These are phyloP conservation scores for Darevskia nairensis DNA, from an alignment of 2,797 vertebrate species.

Conservation along the genomic window DNA sequence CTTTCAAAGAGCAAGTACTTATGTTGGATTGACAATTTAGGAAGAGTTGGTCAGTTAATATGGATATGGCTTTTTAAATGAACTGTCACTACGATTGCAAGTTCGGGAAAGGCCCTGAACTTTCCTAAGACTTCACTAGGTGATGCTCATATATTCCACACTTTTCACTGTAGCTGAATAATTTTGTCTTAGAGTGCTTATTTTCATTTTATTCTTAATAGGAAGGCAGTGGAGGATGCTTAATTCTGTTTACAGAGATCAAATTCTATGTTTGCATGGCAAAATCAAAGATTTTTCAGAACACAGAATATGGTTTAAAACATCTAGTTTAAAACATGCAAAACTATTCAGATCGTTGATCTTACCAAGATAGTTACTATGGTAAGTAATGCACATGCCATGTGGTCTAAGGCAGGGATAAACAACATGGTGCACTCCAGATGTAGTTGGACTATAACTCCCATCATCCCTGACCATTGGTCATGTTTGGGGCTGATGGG, in stretches of 20 bases:
- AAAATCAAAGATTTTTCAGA: not conserved
- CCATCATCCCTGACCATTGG: no score
- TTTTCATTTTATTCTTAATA: no score
- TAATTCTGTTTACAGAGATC: not conserved
- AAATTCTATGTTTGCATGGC: not conserved
- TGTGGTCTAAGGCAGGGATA: not conserved
- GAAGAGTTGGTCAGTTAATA: not conserved
- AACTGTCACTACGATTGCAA: no score
- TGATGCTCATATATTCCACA: no score
- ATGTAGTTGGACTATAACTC: no score
- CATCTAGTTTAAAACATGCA: not conserved
- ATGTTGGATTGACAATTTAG: not conserved
- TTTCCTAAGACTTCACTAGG: no score
- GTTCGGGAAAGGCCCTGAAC: no score
- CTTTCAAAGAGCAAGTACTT: no score
- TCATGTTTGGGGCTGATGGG: no score
- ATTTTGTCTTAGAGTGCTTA: no score
- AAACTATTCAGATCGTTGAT: not conserved
- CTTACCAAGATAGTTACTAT: not conserved
- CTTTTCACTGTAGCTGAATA: no score
- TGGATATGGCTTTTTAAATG: not conserved
- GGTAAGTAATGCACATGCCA: not conserved
- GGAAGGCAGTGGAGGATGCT: not conserved
- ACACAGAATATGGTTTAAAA: not conserved
- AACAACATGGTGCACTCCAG: no score